Evolutionary conservation across 2,888 invertebrate genomes (phyloP), one percentile per base, ranked within the genome.

Genomic region (Dolichopus griseipennis): DNA sequence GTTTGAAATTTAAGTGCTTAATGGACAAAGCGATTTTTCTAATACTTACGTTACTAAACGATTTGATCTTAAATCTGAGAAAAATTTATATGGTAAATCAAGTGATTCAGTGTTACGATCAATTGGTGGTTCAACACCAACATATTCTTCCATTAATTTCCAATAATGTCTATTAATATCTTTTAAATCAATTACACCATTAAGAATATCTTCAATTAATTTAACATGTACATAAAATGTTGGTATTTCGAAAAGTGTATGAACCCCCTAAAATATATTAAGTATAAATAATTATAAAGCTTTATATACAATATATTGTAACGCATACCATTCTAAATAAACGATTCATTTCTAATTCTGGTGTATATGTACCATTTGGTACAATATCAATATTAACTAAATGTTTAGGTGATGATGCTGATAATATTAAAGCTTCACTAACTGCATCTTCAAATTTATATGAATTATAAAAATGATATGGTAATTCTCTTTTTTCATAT

Each of bases 191-290:
- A 87, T 85, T 0, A 82, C 81, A 3, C 86, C 87, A 18, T 85
- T 84, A 76, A 89, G 85, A 4, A 90, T 85, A 65, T 87, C 86
- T 81, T 90, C 89, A 67, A 91, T 85, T 81, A 87, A 90, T 43
- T 86, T 76, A 69, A 90, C 91, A 72, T 91, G 84, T 0, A 90
- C 81, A 73, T 88, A 90, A 1, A 83, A 88, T 73, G 86, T 87
- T 0, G 90, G 90, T 1, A 91, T 79, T 76, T 89, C 90, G 0
- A 87, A 86, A 20, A 91, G 85, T 75, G 90, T 90, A 20, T 87
- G 86, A 22, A 91, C 80, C 18, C 88, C 88, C 84, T 86, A 77
- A 2, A 64, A 66, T 37, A 65, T 34, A 61, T 33, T 52, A 10
- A 64, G 79, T 74, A 15, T 15, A 62, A 22, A 61, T 9, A 12